These are phyloP conservation scores for Poicephalus meyeri DNA, from an alignment of 2,113 vertebrate species.

Conservation along the genomic window DNA sequence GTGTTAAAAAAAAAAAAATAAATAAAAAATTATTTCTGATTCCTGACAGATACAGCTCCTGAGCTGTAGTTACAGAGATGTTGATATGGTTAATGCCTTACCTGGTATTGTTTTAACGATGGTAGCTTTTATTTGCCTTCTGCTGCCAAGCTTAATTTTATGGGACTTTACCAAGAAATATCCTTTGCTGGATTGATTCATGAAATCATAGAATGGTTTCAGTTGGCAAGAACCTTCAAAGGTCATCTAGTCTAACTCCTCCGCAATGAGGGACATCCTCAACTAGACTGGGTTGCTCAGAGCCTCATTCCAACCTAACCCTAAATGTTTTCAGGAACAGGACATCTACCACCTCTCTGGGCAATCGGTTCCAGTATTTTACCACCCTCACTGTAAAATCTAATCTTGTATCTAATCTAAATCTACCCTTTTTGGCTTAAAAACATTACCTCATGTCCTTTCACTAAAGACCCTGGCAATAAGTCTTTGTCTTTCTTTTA, in stretches of 20 bases:
- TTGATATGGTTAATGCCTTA: not conserved
- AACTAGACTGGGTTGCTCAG: not conserved
- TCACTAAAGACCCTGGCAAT: not conserved
- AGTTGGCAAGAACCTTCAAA: not conserved
- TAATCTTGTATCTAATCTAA: not conserved
- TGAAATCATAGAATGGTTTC: not conserved
- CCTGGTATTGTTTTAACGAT: not conserved
- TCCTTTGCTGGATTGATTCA: not conserved
- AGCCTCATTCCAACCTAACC: not conserved
- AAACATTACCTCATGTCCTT: not conserved
- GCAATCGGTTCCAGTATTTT: not conserved
- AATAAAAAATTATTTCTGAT: not conserved
- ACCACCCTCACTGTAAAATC: accelerated
- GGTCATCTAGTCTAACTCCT: not conserved
- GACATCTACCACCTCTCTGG: not conserved
- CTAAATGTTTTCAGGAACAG: not conserved
- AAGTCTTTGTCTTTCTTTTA: not conserved
- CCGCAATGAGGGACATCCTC: not conserved
- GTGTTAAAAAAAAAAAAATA: no score
- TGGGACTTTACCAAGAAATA: not conserved
- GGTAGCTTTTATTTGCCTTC: not conserved
- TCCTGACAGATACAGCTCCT: not conserved
- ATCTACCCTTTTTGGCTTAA: not conserved
- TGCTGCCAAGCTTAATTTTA: not conserved
- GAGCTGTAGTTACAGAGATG: not conserved